Evolutionary conservation across 1,140 invertebrate genomes (phyloP).

Genomic region (Caenorhabditis tropicalis): DNA sequence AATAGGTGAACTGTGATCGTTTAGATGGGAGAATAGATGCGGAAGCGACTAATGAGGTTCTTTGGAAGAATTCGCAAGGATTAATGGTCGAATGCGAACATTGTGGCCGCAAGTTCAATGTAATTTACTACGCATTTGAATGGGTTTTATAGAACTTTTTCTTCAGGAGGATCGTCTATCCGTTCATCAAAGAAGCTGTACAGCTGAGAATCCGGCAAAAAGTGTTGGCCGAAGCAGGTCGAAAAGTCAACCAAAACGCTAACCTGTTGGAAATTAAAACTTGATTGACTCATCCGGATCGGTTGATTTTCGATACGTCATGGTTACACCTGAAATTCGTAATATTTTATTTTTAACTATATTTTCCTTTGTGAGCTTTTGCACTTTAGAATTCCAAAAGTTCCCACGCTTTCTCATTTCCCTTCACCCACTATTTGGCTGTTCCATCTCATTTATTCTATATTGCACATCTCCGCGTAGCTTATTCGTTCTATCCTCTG

Average conservation of each 20-base stretch:
- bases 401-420: not conserved
- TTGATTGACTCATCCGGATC: slow-evolving; percentile 10
- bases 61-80: slow-evolving; percentile 77
- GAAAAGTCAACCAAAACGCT: slow-evolving; percentile 11
- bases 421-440: slow-evolving; percentile 10
- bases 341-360: too few relatives aligned
- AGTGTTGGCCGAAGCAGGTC: slow-evolving; percentile 41
- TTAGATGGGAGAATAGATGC: slow-evolving; percentile 73
- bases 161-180: slow-evolving; percentile 78
- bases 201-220: slow-evolving; percentile 68
- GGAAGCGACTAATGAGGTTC: slow-evolving; percentile 75
- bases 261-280: slow-evolving; percentile 8
- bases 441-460: not conserved
- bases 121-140: not conserved
- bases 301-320: slow-evolving; percentile 18
- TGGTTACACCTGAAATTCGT: slow-evolving; percentile 30
- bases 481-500: not conserved
- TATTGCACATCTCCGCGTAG: slow-evolving; percentile 9
- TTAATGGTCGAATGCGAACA: slow-evolving; percentile 78
- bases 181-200: slow-evolving; percentile 79
- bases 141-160: slow-evolving; percentile 57
- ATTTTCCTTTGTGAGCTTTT: too few relatives aligned
- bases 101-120: slow-evolving; percentile 74
- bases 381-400: not conserved
- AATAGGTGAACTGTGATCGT: not conserved